Base-by-base conservation (phyloP, 2,113 vertebrate genomes). In the Psophia crepitans region DNA sequence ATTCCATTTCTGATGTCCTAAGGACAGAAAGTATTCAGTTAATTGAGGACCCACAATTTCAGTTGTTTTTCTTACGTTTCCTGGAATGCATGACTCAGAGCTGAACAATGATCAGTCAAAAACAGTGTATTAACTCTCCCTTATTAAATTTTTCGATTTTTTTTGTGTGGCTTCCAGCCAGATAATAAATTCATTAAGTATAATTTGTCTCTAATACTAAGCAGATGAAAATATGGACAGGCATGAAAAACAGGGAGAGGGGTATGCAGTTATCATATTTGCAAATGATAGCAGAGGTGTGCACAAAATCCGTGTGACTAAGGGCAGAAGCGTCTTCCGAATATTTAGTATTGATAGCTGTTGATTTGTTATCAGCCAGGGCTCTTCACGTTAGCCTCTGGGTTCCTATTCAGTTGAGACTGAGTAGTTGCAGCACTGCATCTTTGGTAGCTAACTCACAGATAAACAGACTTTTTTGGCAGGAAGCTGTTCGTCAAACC, bases 81-180 rank as follows among this genome's bases (percentile, higher is more conserved):
- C 71, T 81, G 73, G 86, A 93, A 88, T 73, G 49, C 46, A 65
- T 91, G 90, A 97, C 82, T 95, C 85, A 86, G 85, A 89, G 51
- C 17, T 48, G 56, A 92, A 80, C 28, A 89, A 71, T 14, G 33
- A 73, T 81, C 64, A 41, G 43, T 77, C 51, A 86, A 63, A 90
- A 93, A 7, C 0, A 2, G 6, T 37, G 2, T 41, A 89, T 73
- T 70, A 92, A 56, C 60, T 63, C 22, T 71, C 32, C 22, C 39
- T 80, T 35, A 57, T 81, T 86, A 83, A 86, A 77, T 21, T 35
- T 39, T 21, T 76, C n/a, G n/a, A n/a, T 8, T 7, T 32, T 39
- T 80, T 75, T 37, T 60, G 9, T 70, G 20, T 24, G 13, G 76
- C 35, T 95, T 93, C 53, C 60, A 92, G 56, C 4, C 24, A 61